These are phyloP conservation scores for Camptogramma bilineatum DNA, from an alignment of 2,888 invertebrate species.

Conservation along the genomic window DNA sequence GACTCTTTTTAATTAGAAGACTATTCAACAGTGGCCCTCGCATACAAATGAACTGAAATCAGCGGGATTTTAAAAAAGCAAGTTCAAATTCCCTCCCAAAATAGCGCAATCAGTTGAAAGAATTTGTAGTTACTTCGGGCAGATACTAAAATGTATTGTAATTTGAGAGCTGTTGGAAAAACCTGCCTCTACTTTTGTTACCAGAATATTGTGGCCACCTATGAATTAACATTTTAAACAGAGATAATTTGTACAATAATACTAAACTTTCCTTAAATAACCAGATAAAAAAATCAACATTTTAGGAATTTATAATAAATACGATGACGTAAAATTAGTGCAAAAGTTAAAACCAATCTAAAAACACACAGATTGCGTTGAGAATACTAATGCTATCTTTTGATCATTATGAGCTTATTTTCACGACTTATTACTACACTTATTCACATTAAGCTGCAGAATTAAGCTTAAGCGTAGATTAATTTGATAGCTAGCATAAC, in stretches of 20 bases:
- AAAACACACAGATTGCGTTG: too few relatives aligned
- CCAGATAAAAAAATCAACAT: too few relatives aligned
- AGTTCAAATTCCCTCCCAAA: constrained; percentile 21
- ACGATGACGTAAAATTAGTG: too few relatives aligned
- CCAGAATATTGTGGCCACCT: not conserved
- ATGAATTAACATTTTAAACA: not conserved
- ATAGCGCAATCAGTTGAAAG: constrained; percentile 10
- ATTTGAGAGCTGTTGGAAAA: not conserved
- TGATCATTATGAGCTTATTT: not conserved
- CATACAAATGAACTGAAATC: constrained; percentile 72
- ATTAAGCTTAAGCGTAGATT: constrained; percentile 7
- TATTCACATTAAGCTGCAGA: not conserved
- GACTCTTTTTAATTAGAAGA: constrained; percentile 77
- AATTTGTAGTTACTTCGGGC: not conserved
- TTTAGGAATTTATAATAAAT: too few relatives aligned
- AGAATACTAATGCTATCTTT: too few relatives aligned
- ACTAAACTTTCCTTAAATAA: too few relatives aligned
- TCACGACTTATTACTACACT: not conserved
- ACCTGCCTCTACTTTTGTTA: not conserved
- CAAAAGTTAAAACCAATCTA: too few relatives aligned
- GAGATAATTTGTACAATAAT: too few relatives aligned
- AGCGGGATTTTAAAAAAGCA: constrained; percentile 20
- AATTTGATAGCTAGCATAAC: constrained; percentile 22
- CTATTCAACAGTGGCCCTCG: constrained; percentile 66
- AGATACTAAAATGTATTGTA: not conserved